These are phyloP conservation scores for Taxidea taxus DNA, from an alignment of 2,113 vertebrate genomes.

Conservation along the genomic window DNA sequence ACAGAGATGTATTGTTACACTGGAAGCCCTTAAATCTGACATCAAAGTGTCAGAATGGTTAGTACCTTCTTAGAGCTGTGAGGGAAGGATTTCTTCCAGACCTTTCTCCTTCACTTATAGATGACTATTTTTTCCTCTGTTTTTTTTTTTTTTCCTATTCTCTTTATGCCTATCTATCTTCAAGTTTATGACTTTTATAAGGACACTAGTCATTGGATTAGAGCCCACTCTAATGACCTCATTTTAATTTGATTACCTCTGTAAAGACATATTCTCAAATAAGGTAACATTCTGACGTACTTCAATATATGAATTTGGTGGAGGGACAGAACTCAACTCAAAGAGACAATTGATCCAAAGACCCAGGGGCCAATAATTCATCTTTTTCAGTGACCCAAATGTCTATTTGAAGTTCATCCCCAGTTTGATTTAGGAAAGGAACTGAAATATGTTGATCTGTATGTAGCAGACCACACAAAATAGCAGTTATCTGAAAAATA, in stretches of 20 bases:
- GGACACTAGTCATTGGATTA: neutral
- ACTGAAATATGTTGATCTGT: neutral
- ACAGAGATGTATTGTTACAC: neutral
- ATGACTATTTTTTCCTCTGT: neutral
- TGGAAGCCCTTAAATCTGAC: neutral
- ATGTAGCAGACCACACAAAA: neutral
- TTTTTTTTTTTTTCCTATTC: neutral
- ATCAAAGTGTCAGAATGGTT: neutral
- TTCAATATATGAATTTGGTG: neutral
- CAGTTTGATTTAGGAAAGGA: neutral
- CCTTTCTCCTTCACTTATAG: neutral
- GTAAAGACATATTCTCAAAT: neutral
- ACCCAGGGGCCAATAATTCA: neutral
- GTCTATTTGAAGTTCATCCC: neutral
- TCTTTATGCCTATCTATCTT: neutral
- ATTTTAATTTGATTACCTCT: neutral
- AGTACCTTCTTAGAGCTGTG: neutral
- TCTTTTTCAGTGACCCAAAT: neutral
- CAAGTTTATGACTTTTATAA: neutral
- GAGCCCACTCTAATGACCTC: neutral
- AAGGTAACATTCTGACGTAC: neutral
- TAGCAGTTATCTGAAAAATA: neutral
- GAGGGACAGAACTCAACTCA: neutral
- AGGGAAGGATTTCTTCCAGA: neutral
- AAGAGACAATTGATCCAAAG: neutral